Percentiles rank a stretch among this genome's conserved stretches.
Evolutionary conservation across 2,888 invertebrate genomes (phyloP).

Genomic region (Drosophila aldrichi): DNA sequence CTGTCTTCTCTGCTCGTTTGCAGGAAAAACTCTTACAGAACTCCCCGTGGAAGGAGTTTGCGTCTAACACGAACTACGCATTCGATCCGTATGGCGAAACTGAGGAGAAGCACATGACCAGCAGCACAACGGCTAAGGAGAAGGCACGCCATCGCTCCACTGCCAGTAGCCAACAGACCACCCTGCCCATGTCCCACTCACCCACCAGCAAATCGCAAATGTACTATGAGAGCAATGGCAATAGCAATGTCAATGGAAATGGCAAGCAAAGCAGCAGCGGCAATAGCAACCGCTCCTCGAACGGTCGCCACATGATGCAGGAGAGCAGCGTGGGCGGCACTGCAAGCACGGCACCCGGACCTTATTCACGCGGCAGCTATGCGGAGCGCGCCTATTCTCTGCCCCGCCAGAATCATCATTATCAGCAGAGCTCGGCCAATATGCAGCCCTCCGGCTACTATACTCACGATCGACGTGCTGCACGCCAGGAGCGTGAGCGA

Average conservation of each 20-base stretch:
- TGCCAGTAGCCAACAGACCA: constrained; percentile 83
- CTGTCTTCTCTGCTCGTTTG: constrained; percentile 48
- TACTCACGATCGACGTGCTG: constrained; percentile 86
- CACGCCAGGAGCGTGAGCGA: constrained; percentile 72
- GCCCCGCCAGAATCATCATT: constrained; percentile 87
- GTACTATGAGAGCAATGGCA: constrained; percentile 80
- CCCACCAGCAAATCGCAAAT: constrained; percentile 84
- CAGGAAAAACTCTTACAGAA: constrained; percentile 94
- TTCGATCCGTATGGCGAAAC: constrained; percentile 94
- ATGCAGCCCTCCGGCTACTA: constrained; percentile 86
- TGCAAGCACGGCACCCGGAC: constrained; percentile 33
- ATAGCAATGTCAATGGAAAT: constrained; percentile 42
- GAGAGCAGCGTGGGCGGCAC: constrained; percentile 58
- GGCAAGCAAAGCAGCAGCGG: constrained; percentile 37
- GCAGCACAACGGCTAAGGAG: constrained; percentile 75
- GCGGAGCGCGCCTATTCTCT: constrained; percentile 90
- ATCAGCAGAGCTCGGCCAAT: constrained; percentile 77
- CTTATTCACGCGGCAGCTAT: constrained; percentile 83
- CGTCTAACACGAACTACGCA: constrained; percentile 93
- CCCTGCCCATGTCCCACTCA: constrained; percentile 85
- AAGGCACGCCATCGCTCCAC: constrained; percentile 80
- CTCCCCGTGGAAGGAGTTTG: constrained; percentile 95
- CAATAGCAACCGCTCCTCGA: constrained; percentile 57
- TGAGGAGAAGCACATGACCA: constrained; percentile 88
- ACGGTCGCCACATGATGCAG: constrained; percentile 60